Percentiles rank a stretch among this genome's conserved stretches.
Conservation (phyloP, 2,888 invertebrate species). For the Rhopalosiphum nymphaeae region DNA sequence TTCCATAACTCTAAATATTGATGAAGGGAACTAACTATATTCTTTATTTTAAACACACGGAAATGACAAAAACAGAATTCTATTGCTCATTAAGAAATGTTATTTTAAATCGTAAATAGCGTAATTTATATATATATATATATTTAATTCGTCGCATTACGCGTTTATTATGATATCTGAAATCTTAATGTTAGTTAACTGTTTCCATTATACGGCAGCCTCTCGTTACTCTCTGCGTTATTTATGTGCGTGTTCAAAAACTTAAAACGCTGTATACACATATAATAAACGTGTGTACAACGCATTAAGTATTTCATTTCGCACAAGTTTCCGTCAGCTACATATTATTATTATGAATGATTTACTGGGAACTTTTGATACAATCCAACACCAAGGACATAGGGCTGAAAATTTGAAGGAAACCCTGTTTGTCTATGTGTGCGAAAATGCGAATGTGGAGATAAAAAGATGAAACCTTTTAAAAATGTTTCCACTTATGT, state of each 20-base stretch:
- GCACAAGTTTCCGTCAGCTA: slow-evolving; percentile 1
- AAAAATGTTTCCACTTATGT: not conserved
- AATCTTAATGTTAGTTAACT: slow-evolving; percentile 11
- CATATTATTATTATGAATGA: slow-evolving; percentile 3
- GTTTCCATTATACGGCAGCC: not conserved
- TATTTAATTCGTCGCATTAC: not conserved
- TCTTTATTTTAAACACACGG: not conserved
- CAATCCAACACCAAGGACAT: not conserved
- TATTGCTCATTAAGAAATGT: not conserved
- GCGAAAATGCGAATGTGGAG: not conserved
- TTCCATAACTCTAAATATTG: not conserved
- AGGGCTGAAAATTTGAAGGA: not conserved
- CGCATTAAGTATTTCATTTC: not conserved
- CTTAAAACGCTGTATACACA: not conserved
- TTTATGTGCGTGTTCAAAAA: slow-evolving; percentile 6
- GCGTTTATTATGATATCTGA: not conserved
- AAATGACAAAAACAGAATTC: not conserved
- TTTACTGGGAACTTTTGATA: slow-evolving; percentile 16
- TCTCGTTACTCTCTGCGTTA: slow-evolving; percentile 9
- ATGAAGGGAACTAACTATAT: not conserved
- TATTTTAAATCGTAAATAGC: not conserved
- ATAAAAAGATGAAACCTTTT: not conserved
- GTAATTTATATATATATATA: not conserved
- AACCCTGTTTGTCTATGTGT: not conserved
- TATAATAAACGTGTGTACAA: not conserved